These are phyloP conservation scores for Meloidogyne floridensis DNA, from an alignment of 1,140 invertebrate genomes.

Conservation along the genomic window DNA sequence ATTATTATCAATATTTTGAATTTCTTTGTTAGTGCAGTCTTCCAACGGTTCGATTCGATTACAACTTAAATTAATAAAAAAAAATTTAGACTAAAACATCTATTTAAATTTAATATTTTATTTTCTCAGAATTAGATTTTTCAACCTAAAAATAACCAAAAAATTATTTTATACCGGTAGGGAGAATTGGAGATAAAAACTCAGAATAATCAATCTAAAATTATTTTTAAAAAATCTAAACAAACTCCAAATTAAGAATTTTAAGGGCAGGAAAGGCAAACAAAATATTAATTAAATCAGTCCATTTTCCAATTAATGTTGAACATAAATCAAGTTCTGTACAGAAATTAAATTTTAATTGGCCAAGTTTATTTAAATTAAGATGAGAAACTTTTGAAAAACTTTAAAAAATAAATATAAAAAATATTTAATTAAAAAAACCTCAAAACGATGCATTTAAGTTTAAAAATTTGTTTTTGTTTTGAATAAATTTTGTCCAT, in stretches of 20 bases:
- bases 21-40: background rate
- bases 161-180: too few species aligned
- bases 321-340: constrained; percentile 33
- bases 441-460: constrained; percentile 28
- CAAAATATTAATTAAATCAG: constrained; percentile 34
- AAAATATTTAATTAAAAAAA: background rate
- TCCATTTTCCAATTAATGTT: constrained; percentile 38
- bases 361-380: background rate
- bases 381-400: constrained; percentile 24
- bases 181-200: too few species aligned
- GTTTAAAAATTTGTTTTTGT: constrained; percentile 27
- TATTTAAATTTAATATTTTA: background rate
- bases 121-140: too few species aligned
- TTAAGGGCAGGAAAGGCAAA: constrained; percentile 29
- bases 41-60: constrained; percentile 37
- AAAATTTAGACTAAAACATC: background rate
- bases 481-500: constrained; percentile 38
- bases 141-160: too few species aligned
- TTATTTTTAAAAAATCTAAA: background rate
- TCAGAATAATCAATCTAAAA: too few species aligned
- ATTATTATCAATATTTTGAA: background rate
- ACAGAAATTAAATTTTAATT: constrained; percentile 21
- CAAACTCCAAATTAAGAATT: constrained; percentile 32
- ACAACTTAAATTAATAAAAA: constrained; percentile 28
- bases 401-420: constrained; percentile 9